Base-by-base conservation (phyloP, 1,140 invertebrate genomes). In the Andricus grossulariae region DNA sequence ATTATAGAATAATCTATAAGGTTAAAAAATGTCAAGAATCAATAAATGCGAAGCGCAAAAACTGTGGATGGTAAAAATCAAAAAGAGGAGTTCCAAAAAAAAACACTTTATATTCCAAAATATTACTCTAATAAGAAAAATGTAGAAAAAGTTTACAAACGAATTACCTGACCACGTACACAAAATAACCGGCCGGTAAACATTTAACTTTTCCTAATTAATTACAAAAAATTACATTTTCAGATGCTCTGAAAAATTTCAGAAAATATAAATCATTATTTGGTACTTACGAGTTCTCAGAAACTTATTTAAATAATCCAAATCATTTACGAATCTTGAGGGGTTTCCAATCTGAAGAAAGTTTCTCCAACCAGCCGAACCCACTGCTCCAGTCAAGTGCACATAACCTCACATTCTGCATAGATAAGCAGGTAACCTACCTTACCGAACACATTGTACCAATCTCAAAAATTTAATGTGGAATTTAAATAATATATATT, bases 131-230 rank as follows among this genome's bases (percentile, higher is more conserved):
- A 11, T 10, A 45, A 45, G 10, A 45, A 45, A 45, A 45, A 45
- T 45, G 6, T 0, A 5, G 10, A 45, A 45, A 45, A 11, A 45
- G 7, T 7, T 54, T 54, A 19, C 2, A 19, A 18, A 7, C 18
- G n/a, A 54, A 3, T 54, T n/a, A 8, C 6, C 10, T 39, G 60
- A 66, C 32, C 60, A 45, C 60, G 60, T 66, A 66, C 39, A 39
- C 60, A 66, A 66, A 32, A 60, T 60, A 60, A 66, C 60, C 60
- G 60, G 60, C 60, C 60, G 60, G 60, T 21, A 66, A 66, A 66
- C 15, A 32, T 15, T 8, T 45, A 16, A 66, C n/a, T 66, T 39
- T 66, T 39, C 4, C 1, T 32, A 6, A 15, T 39, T 45, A 66
- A 66, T n/a, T 66, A 1, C 10, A 8, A n/a, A 66, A 66, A 66